Conservation (phyloP, 1,140 invertebrate genomes). For the Plutomurus gul region DNA sequence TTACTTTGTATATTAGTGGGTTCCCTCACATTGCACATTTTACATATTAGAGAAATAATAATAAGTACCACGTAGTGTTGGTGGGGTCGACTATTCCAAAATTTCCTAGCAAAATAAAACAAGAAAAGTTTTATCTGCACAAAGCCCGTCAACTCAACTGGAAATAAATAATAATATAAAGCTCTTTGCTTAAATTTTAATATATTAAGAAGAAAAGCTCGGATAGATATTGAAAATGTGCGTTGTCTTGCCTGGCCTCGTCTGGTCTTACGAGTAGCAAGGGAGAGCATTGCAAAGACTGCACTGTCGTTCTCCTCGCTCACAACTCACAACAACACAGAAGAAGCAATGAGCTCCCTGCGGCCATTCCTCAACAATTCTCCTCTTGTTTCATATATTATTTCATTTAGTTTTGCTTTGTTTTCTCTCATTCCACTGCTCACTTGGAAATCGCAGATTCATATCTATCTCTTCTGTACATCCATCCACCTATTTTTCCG, state of each 20-base stretch:
- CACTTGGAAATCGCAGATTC: conserved; percentile 13
- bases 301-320: too few relatives aligned
- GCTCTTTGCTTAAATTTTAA: conserved; percentile 5
- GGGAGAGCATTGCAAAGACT: too few relatives aligned
- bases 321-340: not conserved
- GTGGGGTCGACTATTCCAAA: too few relatives aligned
- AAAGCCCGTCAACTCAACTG: not conserved
- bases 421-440: not conserved
- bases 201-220: conserved; percentile 16
- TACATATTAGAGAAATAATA: too few relatives aligned
- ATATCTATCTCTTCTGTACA: conserved; percentile 2
- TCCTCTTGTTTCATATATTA: conserved; percentile 32
- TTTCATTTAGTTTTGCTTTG: conserved; percentile 22
- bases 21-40: not conserved
- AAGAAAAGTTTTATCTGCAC: conserved; percentile 30
- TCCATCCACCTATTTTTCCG: conserved; percentile 20
- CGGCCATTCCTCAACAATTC: conserved; percentile 8
- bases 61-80: too few relatives aligned
- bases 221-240: not conserved
- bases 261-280: too few relatives aligned
- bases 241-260: not conserved
- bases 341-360: not conserved
- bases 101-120: conserved; percentile 25
- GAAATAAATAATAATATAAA: conserved; percentile 31
- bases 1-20: not conserved